Conservation (phyloP, 2,797 vertebrate species). For the Adrianichthys oophorus region DNA sequence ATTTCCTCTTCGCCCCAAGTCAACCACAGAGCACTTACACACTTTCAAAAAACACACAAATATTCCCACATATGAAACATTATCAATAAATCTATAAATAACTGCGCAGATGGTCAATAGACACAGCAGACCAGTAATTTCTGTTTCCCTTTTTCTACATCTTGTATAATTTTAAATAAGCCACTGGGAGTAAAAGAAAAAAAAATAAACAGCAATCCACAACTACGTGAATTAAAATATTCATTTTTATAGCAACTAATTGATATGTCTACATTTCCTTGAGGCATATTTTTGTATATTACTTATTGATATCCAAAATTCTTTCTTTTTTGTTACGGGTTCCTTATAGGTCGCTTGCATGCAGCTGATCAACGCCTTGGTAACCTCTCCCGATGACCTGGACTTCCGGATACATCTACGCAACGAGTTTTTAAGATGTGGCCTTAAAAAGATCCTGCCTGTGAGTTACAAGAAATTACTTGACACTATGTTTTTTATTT, state of each 20-base stretch:
- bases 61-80: not conserved
- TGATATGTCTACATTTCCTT: too few relatives aligned
- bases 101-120: conserved; percentile 67
- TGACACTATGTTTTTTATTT: not conserved
- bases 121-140: conserved; percentile 31
- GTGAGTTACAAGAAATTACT: conserved; percentile 77
- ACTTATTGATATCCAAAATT: not conserved
- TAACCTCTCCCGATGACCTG: conserved; percentile 94
- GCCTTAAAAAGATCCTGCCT: conserved; percentile 91
- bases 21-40: conserved; percentile 18
- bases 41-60: conserved; percentile 11
- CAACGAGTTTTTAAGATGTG: conserved; percentile 94
- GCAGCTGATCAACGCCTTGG: conserved; percentile 97
- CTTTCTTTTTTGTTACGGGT: conserved; percentile 12
- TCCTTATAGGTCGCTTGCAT: conserved; percentile 89
- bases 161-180: conserved; percentile 4
- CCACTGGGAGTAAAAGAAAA: not conserved
- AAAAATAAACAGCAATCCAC: too few relatives aligned
- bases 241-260: too few relatives aligned
- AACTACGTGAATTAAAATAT: too few relatives aligned
- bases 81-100: conserved; percentile 77
- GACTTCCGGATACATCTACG: conserved; percentile 99
- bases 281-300: too few relatives aligned
- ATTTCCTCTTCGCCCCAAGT: conserved; percentile 46
- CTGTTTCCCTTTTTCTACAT: conserved; percentile 1